These are phyloP conservation scores for Chrysochloris asiatica DNA, from an alignment of 2,113 vertebrate species.

Conservation along the genomic window DNA sequence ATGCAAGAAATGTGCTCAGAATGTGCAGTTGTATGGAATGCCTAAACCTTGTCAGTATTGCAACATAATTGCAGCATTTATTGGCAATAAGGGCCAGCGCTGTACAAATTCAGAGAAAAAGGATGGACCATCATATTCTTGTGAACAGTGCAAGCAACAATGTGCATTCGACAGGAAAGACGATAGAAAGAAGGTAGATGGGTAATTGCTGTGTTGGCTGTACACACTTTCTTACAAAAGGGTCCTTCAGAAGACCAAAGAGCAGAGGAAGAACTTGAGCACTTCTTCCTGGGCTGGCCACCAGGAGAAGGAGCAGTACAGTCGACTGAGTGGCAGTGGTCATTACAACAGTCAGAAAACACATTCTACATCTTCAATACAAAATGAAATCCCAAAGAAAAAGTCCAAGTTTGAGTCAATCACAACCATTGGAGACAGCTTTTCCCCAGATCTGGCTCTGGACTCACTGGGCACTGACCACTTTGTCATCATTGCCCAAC, in stretches of 20 bases:
- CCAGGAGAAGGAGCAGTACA: no score
- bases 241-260: no score
- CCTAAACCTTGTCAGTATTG: slow-evolving; percentile 89
- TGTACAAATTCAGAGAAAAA: slow-evolving; percentile 89
- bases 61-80: slow-evolving; percentile 88
- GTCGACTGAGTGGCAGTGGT: no score
- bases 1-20: slow-evolving; percentile 90
- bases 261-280: no score
- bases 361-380: no score
- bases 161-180: slow-evolving; percentile 88
- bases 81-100: slow-evolving; percentile 88
- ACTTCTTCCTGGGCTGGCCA: no score
- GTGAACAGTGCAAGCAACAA: slow-evolving; percentile 89
- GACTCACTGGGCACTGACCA: slow-evolving; percentile 89
- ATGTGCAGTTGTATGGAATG: slow-evolving; percentile 88
- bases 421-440: slow-evolving; percentile 72
- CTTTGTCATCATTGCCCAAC: slow-evolving; percentile 88
- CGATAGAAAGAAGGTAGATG: slow-evolving; percentile 87
- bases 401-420: no score
- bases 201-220: no score
- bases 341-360: no score
- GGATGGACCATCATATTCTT: slow-evolving; percentile 85
- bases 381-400: no score
- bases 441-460: slow-evolving; percentile 87
- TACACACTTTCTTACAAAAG: no score